Conservation (phyloP, 2,113 vertebrate species). For the Takifugu bimaculatus region DNA sequence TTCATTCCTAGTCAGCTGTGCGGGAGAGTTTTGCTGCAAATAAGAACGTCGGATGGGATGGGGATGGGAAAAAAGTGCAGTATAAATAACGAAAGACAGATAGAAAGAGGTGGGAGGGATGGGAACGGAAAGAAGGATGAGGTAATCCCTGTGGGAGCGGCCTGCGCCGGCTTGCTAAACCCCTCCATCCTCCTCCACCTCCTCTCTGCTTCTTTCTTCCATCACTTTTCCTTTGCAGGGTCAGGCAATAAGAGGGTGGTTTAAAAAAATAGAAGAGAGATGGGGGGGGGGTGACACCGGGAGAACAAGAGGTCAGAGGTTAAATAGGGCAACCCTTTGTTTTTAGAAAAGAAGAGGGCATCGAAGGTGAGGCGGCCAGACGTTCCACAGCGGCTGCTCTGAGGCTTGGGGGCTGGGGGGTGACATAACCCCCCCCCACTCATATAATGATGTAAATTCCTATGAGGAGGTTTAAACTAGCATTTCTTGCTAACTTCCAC, state of each 20-base stretch:
- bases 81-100: conserved; percentile 42
- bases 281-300: conserved; percentile 21
- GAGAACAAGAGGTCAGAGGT: conserved; percentile 28
- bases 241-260: conserved; percentile 14
- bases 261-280: conserved; percentile 4
- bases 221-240: conserved; percentile 30
- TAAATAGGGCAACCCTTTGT: conserved; percentile 33
- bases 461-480: no score
- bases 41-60: conserved; percentile 3
- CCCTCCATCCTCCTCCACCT: conserved; percentile 33
- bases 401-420: neutral
- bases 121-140: conserved; percentile 62
- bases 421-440: no score
- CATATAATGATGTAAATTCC: no score
- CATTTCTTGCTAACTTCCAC: no score
- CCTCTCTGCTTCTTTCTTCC: conserved; percentile 23
- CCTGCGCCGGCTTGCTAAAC: conserved; percentile 23
- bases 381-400: conserved; percentile 19
- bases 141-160: conserved; percentile 55
- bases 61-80: conserved; percentile 11
- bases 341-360: conserved; percentile 29
- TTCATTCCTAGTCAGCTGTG: neutral
- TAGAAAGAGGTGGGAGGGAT: conserved; percentile 47
- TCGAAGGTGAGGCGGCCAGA: conserved; percentile 15
- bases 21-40: conserved; percentile 9